Evolutionary conservation across 2,888 invertebrate species (phyloP).

Genomic region (Gari tellinella): DNA sequence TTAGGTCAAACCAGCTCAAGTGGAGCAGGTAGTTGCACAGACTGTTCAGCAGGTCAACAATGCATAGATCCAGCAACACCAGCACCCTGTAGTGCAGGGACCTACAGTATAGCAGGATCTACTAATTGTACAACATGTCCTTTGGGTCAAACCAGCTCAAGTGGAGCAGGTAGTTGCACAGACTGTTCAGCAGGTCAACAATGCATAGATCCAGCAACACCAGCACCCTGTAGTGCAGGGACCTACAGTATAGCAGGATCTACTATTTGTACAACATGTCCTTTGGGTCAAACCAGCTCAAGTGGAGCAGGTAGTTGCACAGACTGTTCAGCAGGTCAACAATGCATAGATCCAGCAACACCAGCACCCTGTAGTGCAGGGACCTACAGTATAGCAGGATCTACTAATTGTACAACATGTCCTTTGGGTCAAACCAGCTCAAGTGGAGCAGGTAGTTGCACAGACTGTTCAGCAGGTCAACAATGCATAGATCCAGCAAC

Average conservation of each 20-base stretch:
- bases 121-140: constrained; percentile 66
- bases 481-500: constrained; percentile 67
- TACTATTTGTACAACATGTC: constrained; percentile 44
- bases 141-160: constrained; percentile 69
- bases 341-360: constrained; percentile 56
- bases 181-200: constrained; percentile 65
- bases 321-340: constrained; percentile 70
- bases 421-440: constrained; percentile 45
- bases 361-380: constrained; percentile 67
- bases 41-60: constrained; percentile 61
- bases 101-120: constrained; percentile 59
- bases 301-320: constrained; percentile 68
- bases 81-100: constrained; percentile 49
- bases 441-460: constrained; percentile 65
- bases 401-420: constrained; percentile 61
- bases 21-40: constrained; percentile 62
- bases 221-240: constrained; percentile 35
- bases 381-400: constrained; percentile 71
- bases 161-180: constrained; percentile 19
- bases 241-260: constrained; percentile 53
- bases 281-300: constrained; percentile 53
- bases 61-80: constrained; percentile 49
- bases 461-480: constrained; percentile 78
- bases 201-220: constrained; percentile 62
- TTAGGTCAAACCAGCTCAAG: constrained; percentile 68